These are phyloP conservation scores for Betta splendens DNA, from an alignment of 2,797 vertebrate species.

Conservation along the genomic window DNA sequence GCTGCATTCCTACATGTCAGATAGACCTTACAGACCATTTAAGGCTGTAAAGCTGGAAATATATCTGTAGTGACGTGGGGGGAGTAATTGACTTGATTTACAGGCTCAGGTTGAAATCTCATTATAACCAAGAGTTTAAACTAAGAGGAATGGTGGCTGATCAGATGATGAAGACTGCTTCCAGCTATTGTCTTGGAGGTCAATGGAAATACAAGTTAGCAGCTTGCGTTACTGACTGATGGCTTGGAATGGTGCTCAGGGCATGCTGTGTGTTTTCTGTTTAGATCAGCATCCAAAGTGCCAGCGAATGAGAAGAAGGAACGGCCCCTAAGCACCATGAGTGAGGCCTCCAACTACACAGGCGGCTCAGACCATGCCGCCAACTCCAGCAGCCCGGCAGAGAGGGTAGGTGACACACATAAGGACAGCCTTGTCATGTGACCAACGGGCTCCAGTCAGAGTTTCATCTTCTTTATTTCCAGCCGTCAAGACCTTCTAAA, in stretches of 20 bases:
- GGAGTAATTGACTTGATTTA: slow-evolving; percentile 70
- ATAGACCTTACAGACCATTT: slow-evolving; percentile 47
- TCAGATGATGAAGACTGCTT: slow-evolving; percentile 30
- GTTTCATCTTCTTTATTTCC: slow-evolving; percentile 63
- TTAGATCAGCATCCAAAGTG: slow-evolving; percentile 87
- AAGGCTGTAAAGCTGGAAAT: slow-evolving; percentile 51
- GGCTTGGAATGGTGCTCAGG: slow-evolving; percentile 31
- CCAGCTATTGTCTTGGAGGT: slow-evolving; percentile 27
- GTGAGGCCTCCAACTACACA: slow-evolving; percentile 91
- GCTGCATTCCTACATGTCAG: slow-evolving; percentile 31
- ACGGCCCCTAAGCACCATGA: slow-evolving; percentile 87
- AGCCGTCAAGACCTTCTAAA: slow-evolving; percentile 94
- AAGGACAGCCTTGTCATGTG: slow-evolving; percentile 1
- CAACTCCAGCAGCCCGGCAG: slow-evolving; percentile 88
- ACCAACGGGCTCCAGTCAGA: not conserved
- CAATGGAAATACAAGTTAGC: slow-evolving; percentile 22
- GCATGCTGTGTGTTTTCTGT: slow-evolving; percentile 58
- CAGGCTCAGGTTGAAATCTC: slow-evolving; percentile 60
- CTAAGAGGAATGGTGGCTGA: slow-evolving; percentile 37
- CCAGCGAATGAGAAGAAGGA: slow-evolving; percentile 93
- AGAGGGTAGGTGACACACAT: slow-evolving; percentile 83
- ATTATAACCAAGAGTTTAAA: slow-evolving; percentile 58
- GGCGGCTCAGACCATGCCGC: slow-evolving; percentile 82
- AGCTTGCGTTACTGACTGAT: slow-evolving; percentile 32
- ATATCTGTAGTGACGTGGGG: slow-evolving; percentile 57